These are phyloP conservation scores for Turritopsis dohrnii DNA, from an alignment of 30 jellyfish, hydroid and myxozoan genomes.

Conservation along the genomic window DNA sequence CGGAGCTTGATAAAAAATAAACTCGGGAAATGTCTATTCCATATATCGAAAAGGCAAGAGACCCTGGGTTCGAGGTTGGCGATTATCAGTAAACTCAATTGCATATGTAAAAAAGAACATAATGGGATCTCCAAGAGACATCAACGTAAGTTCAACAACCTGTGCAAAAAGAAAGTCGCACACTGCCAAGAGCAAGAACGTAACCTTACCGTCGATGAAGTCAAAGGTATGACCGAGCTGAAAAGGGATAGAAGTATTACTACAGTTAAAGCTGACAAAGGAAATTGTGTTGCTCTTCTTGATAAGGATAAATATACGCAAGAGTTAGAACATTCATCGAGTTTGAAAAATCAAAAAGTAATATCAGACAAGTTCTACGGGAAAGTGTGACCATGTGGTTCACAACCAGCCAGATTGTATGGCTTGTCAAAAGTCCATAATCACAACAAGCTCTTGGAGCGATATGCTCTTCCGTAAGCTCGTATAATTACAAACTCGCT, in stretches of 20 bases:
- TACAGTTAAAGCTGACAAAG: background rate
- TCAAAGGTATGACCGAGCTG: background rate
- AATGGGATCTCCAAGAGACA: too few relatives aligned
- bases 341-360: background rate
- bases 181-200: slow-evolving; percentile 2
- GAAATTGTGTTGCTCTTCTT: too few relatives aligned
- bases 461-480: slow-evolving; percentile 1
- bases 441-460: background rate
- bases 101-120: too few relatives aligned
- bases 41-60: too few relatives aligned
- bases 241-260: background rate
- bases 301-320: background rate
- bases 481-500: slow-evolving; percentile 2
- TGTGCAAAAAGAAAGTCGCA: too few relatives aligned
- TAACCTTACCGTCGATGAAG: slow-evolving; percentile 2
- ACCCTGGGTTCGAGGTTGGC: too few relatives aligned
- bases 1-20: too few relatives aligned
- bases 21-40: too few relatives aligned
- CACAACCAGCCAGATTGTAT: slow-evolving; percentile 2
- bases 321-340: background rate
- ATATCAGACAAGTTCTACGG: background rate
- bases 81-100: too few relatives aligned
- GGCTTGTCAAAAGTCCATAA: background rate
- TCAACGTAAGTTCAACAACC: too few relatives aligned
- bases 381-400: too few relatives aligned